These are phyloP conservation scores for Tiliacea citrago DNA, from an alignment of 2,888 invertebrate species.

Conservation along the genomic window DNA sequence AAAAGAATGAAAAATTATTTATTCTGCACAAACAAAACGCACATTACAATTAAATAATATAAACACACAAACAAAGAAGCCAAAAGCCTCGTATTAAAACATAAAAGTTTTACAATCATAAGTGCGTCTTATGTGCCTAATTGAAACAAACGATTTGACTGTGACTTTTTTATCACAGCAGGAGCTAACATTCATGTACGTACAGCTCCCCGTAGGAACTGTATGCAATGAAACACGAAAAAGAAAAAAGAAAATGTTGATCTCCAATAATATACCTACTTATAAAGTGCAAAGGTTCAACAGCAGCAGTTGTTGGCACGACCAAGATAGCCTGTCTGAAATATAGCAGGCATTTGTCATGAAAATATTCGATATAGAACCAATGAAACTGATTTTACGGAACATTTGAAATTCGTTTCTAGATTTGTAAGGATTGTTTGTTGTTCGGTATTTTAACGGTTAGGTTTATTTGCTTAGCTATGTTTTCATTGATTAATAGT, in stretches of 20 bases:
- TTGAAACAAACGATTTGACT: too few relatives aligned
- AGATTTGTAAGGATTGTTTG: constrained; percentile 40
- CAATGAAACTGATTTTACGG: constrained; percentile 53
- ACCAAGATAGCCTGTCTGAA: constrained; percentile 36
- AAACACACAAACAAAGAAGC: too few relatives aligned
- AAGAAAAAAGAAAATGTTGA: not conserved
- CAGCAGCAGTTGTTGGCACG: constrained; percentile 29
- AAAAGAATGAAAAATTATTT: too few relatives aligned
- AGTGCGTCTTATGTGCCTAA: too few relatives aligned
- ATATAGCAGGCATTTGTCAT: constrained; percentile 55
- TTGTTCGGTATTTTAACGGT: constrained; percentile 13
- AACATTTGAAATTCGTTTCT: constrained; percentile 48
- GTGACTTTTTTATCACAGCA: not conserved
- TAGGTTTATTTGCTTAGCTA: not conserved
- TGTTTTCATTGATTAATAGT: not conserved
- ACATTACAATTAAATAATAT: too few relatives aligned
- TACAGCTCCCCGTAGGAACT: not conserved
- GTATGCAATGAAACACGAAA: too few relatives aligned
- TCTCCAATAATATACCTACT: not conserved
- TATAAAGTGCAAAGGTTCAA: constrained; percentile 18
- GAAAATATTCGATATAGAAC: constrained; percentile 50
- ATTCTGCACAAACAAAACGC: too few relatives aligned
- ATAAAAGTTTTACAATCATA: too few relatives aligned
- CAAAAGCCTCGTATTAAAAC: too few relatives aligned
- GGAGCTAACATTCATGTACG: not conserved